These are phyloP conservation scores for Drosophila rellima DNA, from an alignment of 2,888 invertebrate genomes.

Conservation along the genomic window DNA sequence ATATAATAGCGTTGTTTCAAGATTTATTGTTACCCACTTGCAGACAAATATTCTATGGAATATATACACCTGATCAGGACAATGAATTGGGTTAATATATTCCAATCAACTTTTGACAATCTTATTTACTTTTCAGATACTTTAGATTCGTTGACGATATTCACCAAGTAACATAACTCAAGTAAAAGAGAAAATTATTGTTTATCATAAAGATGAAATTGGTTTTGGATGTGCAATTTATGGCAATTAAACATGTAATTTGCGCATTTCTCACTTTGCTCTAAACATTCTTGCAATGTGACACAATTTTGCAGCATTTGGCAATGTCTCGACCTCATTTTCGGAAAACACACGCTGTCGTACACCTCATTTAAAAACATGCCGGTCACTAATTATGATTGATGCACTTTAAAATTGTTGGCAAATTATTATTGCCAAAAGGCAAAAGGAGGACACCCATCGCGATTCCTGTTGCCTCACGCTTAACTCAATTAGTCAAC, in stretches of 20 bases:
- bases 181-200: neutral
- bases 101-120: no score
- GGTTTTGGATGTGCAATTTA: conserved; percentile 7
- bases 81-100: no score
- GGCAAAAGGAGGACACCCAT: conserved; percentile 38
- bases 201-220: neutral
- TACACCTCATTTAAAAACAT: conserved; percentile 42
- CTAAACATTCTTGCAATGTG: conserved; percentile 25
- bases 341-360: neutral
- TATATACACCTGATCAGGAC: no score
- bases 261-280: conserved; percentile 20
- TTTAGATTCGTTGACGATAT: neutral
- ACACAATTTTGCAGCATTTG: conserved; percentile 24
- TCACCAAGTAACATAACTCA: neutral
- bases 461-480: conserved; percentile 35
- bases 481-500: conserved; percentile 78
- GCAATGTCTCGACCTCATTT: conserved; percentile 26
- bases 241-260: conserved; percentile 24
- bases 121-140: neutral
- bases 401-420: conserved; percentile 79
- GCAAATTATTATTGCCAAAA: conserved; percentile 76
- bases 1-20: no score
- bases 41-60: no score
- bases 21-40: no score
- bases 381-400: conserved; percentile 76